Base-by-base conservation (phyloP, 2,113 vertebrate genomes). In the Tympanuchus pallidicinctus region DNA sequence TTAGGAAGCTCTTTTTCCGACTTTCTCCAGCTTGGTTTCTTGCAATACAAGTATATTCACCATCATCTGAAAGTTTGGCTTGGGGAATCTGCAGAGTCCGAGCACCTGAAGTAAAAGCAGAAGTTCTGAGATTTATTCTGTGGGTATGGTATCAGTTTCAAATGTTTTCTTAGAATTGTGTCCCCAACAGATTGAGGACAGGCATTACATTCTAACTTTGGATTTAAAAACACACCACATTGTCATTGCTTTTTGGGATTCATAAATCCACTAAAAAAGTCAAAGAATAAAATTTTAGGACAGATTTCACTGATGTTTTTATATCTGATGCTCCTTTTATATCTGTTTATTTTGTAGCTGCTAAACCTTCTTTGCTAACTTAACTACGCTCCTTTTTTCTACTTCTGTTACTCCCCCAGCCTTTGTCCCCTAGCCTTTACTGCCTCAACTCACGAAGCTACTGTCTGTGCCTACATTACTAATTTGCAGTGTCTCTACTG, bases 11-110 rank as follows among this genome's bases (percentile, higher is more conserved):
- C 71, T 97, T 98, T 94, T 99, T 99, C 93, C 98, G 97, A 90
- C 98, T 98, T 97, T 99, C 98, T 80, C 99, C 99, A 88, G 98
- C 99, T 84, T 98, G 97, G 86, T 99, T 99, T 92, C 98, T 98
- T 85, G 99, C 99, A 90, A 99, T 94, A 77, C 99, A 99, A 67
- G 94, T 98, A 90, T 99, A 99, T 91, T 98, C 98, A 45, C 99
- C 99, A 32, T 97, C 98, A 71, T 99, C 98, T 13, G 98, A 98
- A n/a, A 99, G 96, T 87, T 98, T 99, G 81, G 98, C 98, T 81
- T 97, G 98, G 59, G 98, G 96, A 91, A 99, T 98, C 95, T 99
- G 99, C 57, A 99, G 97, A 4, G 97, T 99, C 10, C 98, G 98
- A 66, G 99, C 98, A 89, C 99, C 99, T 99, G 88, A 73, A 79